These are phyloP conservation scores for Mnemiopsis leidyi DNA, from an alignment of 37 sponge, comb jelly and placozoan genomes.

Conservation along the genomic window DNA sequence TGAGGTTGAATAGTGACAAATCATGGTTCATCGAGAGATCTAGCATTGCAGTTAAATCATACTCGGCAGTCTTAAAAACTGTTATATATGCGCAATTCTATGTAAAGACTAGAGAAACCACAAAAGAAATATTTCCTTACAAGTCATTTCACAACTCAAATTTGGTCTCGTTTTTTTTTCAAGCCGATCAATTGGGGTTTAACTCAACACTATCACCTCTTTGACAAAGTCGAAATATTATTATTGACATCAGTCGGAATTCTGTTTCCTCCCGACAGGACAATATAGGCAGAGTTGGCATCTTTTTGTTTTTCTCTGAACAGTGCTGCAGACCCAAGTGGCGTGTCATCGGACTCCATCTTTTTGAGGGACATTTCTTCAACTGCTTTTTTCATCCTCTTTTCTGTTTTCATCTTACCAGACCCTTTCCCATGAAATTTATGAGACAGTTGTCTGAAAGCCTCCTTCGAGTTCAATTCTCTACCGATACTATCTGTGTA, in stretches of 20 bases:
- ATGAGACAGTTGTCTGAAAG: slow-evolving; percentile 93
- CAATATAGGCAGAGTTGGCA: slow-evolving; percentile 80
- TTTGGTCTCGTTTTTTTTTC: too few relatives aligned
- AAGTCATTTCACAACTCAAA: too few relatives aligned
- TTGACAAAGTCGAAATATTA: slow-evolving; percentile 17
- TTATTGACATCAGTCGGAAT: slow-evolving; percentile 11
- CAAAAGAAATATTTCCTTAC: too few relatives aligned
- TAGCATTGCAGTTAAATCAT: too few relatives aligned
- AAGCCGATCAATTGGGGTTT: too few relatives aligned
- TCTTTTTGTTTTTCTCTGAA: slow-evolving; percentile 79
- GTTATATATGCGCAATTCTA: too few relatives aligned
- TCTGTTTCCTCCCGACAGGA: slow-evolving; percentile 79
- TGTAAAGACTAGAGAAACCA: too few relatives aligned
- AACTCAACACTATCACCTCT: slow-evolving; percentile 44
- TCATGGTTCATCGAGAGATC: too few relatives aligned
- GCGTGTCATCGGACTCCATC: slow-evolving; percentile 86
- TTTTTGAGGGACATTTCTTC: slow-evolving; percentile 84
- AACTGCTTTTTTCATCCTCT: slow-evolving; percentile 79
- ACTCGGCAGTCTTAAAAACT: too few relatives aligned
- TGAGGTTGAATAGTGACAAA: too few relatives aligned
- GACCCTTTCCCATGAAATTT: slow-evolving; percentile 96
- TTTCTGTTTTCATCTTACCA: slow-evolving; percentile 91
- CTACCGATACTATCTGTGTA: slow-evolving; percentile 89
- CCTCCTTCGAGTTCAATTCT: slow-evolving; percentile 82
- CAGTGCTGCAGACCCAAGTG: slow-evolving; percentile 84